These are phyloP conservation scores for Arbacia lixula DNA, from an alignment of 53 echinoderm and acorn worm species.

Conservation along the genomic window DNA sequence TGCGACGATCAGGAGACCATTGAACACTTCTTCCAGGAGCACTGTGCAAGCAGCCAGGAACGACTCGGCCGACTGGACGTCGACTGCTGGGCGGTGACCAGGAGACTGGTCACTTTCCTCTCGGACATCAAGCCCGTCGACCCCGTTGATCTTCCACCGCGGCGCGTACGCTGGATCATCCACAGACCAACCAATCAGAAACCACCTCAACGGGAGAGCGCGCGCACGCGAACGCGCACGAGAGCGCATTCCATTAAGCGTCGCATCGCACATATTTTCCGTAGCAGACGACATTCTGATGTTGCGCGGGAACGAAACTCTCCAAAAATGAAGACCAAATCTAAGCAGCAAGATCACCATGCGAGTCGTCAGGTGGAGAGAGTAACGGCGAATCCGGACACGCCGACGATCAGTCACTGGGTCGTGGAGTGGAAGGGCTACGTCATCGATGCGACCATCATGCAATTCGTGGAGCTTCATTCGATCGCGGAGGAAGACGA, in stretches of 20 bases:
- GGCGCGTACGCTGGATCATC: constrained; percentile 29
- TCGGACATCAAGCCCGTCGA: background rate
- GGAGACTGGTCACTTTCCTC: constrained; percentile 18
- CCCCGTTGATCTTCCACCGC: background rate
- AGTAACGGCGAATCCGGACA: background rate
- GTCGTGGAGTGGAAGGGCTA: constrained; percentile 39
- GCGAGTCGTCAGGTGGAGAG: background rate
- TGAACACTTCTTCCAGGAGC: constrained; percentile 33
- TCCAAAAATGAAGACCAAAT: too few relatives aligned
- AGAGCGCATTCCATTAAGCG: constrained; percentile 1
- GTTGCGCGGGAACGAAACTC: too few relatives aligned
- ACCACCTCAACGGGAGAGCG: too few relatives aligned
- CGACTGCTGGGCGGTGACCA: constrained; percentile 36
- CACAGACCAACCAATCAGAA: background rate
- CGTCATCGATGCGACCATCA: constrained; percentile 22
- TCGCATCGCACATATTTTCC: constrained; percentile 14
- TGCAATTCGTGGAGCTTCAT: constrained; percentile 29
- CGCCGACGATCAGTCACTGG: constrained; percentile 4
- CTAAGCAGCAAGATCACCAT: too few relatives aligned
- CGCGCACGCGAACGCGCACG: background rate
- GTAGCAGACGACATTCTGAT: background rate
- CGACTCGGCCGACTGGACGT: constrained; percentile 29
- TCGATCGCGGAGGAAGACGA: background rate
- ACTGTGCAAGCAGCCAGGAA: background rate
- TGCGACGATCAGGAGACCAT: background rate